Conservation (phyloP, 2,797 vertebrate genomes). For the Amblyopsis hoosieri region DNA sequence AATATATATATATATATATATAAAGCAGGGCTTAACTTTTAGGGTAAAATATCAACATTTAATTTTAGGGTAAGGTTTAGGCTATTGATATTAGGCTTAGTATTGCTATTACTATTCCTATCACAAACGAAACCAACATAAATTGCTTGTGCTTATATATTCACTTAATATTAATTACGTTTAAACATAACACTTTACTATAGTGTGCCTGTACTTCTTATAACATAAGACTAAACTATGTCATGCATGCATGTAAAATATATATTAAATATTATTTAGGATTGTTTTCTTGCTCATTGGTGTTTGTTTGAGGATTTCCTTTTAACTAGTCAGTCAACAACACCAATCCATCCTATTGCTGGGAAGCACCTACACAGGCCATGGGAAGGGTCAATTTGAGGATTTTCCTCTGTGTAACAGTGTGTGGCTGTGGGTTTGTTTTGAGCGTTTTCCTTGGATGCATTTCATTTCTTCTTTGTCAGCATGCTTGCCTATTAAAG, state of each 20-base stretch:
- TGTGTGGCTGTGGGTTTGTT: slow-evolving; percentile 42
- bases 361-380: slow-evolving; percentile 49
- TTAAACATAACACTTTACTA: no score
- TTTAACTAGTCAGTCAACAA: slow-evolving; percentile 73
- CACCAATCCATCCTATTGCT: slow-evolving; percentile 58
- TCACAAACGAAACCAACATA: slow-evolving; percentile 23
- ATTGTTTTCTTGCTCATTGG: slow-evolving; percentile 10
- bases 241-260: neutral
- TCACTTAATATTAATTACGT: no score
- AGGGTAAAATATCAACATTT: no score
- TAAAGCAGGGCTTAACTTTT: no score
- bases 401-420: slow-evolving; percentile 47
- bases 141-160: slow-evolving; percentile 19
- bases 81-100: neutral
- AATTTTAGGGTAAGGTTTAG: no score
- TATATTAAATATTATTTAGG: neutral
- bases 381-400: slow-evolving; percentile 59
- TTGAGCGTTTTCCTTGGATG: slow-evolving; percentile 47
- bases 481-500: slow-evolving; percentile 34
- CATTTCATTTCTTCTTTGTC: slow-evolving; percentile 43
- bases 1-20: no score
- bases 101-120: neutral
- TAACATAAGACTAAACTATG: no score
- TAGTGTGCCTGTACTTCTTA: no score
- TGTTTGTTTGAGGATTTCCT: slow-evolving; percentile 60